These are phyloP conservation scores for Regulus satrapa DNA, from an alignment of 2,113 vertebrate genomes.

Conservation along the genomic window DNA sequence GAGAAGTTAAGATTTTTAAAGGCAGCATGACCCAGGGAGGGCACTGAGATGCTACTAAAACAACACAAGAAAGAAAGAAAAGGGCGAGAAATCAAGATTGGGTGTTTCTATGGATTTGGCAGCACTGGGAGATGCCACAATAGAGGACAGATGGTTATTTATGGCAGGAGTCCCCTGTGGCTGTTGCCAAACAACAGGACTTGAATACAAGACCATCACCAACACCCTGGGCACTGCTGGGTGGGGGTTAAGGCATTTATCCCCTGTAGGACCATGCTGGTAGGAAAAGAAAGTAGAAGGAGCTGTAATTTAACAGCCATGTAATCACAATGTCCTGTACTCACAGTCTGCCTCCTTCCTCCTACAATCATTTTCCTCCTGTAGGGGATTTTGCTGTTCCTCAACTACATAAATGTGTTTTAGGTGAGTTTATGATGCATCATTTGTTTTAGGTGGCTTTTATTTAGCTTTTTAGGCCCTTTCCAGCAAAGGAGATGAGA, in stretches of 20 bases:
- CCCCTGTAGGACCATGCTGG: background rate
- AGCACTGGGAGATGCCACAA: background rate
- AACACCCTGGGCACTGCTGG: background rate
- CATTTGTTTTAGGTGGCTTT: rapidly evolving
- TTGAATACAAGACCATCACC: background rate
- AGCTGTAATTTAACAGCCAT: background rate
- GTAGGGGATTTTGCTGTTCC: background rate
- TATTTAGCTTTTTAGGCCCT: background rate
- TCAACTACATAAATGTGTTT: background rate
- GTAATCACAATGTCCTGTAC: background rate
- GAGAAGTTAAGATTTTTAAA: background rate
- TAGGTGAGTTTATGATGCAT: too few relatives aligned
- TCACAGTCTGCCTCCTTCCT: background rate
- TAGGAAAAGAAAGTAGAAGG: background rate
- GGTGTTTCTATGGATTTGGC: background rate
- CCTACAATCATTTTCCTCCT: rapidly evolving
- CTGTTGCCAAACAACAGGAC: background rate
- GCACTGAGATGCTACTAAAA: background rate
- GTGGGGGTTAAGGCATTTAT: background rate
- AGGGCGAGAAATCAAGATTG: rapidly evolving
- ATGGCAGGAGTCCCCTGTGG: background rate
- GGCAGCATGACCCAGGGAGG: background rate
- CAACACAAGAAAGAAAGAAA: background rate
- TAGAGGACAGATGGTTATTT: background rate
- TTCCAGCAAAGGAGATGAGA: background rate